Conservation (phyloP, 1,140 invertebrate species). For the Danaus melanippus region DNA sequence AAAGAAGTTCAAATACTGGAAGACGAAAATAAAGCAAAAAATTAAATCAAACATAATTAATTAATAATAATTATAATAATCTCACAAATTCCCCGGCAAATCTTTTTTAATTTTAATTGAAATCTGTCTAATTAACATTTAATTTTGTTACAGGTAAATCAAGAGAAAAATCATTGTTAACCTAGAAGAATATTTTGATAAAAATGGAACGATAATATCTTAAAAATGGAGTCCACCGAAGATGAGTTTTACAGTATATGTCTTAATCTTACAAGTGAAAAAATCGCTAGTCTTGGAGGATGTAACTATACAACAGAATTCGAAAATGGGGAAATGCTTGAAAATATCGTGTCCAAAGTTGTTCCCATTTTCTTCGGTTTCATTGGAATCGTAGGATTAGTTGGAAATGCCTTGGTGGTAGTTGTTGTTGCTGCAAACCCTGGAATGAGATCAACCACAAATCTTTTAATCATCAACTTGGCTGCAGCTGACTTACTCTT, state of each 20-base stretch:
- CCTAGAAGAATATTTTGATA: too few relatives aligned
- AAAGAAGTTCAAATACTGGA: too few relatives aligned
- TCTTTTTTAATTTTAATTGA: too few relatives aligned
- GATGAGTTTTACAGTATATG: constrained; percentile 63
- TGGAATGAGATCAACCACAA: constrained; percentile 94
- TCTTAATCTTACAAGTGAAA: constrained; percentile 54
- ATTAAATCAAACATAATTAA: too few relatives aligned
- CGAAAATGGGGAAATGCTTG: constrained; percentile 68
- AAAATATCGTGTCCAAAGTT: constrained; percentile 78
- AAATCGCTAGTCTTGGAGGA: constrained; percentile 37
- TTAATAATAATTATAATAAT: too few relatives aligned
- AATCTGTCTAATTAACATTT: too few relatives aligned
- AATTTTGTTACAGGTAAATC: too few relatives aligned
- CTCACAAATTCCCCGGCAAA: too few relatives aligned
- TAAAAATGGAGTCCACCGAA: constrained; percentile 55
- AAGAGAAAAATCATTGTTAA: too few relatives aligned
- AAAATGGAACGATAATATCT: too few relatives aligned
- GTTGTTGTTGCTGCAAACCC: constrained; percentile 88
- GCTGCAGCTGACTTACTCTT: constrained; percentile 94
- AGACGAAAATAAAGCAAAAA: too few relatives aligned
- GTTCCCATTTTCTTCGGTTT: constrained; percentile 91
- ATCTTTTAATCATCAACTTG: constrained; percentile 91
- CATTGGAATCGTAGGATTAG: constrained; percentile 88
- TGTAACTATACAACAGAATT: constrained; percentile 57
- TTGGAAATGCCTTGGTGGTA: constrained; percentile 92